Evolutionary conservation across 2,113 vertebrate species (phyloP).

Genomic region (Poeciliopsis retropinna): DNA sequence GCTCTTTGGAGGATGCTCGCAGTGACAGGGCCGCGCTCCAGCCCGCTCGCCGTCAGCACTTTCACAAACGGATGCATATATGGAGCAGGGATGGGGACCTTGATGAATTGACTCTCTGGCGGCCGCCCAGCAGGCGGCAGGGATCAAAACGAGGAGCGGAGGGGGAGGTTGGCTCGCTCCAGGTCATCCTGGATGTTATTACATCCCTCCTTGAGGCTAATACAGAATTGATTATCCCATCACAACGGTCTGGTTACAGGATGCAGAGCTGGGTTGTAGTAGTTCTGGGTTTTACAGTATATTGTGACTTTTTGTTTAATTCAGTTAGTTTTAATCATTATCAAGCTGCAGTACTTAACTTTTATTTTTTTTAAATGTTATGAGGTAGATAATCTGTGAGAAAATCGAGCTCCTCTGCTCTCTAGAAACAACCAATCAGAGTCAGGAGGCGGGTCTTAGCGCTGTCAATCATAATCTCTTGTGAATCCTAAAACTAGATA

Average conservation of each 20-base stretch:
- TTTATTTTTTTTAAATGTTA: too few species aligned
- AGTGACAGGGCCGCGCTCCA: slow-evolving; percentile 55
- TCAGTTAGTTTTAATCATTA: too few species aligned
- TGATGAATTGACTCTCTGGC: slow-evolving; percentile 62
- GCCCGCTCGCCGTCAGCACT: slow-evolving; percentile 64
- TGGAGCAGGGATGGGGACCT: slow-evolving; percentile 56
- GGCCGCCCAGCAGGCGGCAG: slow-evolving; percentile 33
- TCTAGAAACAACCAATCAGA: too few species aligned
- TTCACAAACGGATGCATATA: slow-evolving; percentile 51
- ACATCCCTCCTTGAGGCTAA: slow-evolving; percentile 69
- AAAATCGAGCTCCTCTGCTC: too few species aligned
- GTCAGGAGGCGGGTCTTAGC: too few species aligned
- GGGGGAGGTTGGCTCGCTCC: slow-evolving; percentile 30
- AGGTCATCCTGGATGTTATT: slow-evolving; percentile 71
- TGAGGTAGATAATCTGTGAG: too few species aligned
- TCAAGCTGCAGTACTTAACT: too few species aligned
- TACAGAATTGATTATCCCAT: slow-evolving; percentile 73
- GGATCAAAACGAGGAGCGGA: slow-evolving; percentile 40
- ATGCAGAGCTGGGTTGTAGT: slow-evolving; percentile 31
- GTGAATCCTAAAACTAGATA: too few species aligned
- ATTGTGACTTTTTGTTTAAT: too few species aligned
- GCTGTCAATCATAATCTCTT: too few species aligned
- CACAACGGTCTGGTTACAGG: slow-evolving; percentile 67
- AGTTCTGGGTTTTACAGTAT: too few species aligned
- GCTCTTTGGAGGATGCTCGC: slow-evolving; percentile 65